Evolutionary conservation across 2,113 vertebrate species (phyloP), one percentile per base, ranked within the genome.

Genomic region (Ictalurus punctatus): DNA sequence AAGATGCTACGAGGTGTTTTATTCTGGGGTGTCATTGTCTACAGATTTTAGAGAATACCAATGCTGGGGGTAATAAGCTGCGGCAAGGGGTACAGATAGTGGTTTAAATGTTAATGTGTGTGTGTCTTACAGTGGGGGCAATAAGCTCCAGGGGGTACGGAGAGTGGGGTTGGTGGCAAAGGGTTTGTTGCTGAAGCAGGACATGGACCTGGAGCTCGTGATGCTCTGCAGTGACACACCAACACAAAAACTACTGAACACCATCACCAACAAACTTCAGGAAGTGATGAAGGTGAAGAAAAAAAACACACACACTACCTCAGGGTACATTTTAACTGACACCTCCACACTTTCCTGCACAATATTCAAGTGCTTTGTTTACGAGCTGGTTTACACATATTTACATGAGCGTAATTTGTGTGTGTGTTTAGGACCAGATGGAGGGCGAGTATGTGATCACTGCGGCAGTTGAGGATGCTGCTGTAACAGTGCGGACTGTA

Each of bases 91-190:
- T 14, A 56, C 54, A 56, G 54, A 56, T 13, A 56, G 54, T 14
- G 54, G 44, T 5, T 48, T 48, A 7, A 48, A 48, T 85, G 63
- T 69, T 34, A 59, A 40, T 4, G 65, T 59, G 0, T 37, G 1
- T 87, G n/a, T 17, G 44, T 3, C 25, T 14, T 12, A 19, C 84
- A 84, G 6, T 10, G 1, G 3, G 13, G 69, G 96, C 83, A 95
- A 96, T 92, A 96, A 97, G 79, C 94, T 99, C 34, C 95, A 97
- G 8, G 98, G 98, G 0, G 97, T 99, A 19, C 97, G 98, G 96
- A 96, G 98, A 0, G 97, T 99, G 8, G 98, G 98, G 44, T 95
- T 98, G 0, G 97, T 99, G 69, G 97, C 98, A 0, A 99, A 99
- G 91, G 98, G 98, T 30, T 95, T 99, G 6, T 87, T 99, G 44